Base-by-base conservation (phyloP, 1,140 invertebrate species). In the Drosophila hydei region DNA sequence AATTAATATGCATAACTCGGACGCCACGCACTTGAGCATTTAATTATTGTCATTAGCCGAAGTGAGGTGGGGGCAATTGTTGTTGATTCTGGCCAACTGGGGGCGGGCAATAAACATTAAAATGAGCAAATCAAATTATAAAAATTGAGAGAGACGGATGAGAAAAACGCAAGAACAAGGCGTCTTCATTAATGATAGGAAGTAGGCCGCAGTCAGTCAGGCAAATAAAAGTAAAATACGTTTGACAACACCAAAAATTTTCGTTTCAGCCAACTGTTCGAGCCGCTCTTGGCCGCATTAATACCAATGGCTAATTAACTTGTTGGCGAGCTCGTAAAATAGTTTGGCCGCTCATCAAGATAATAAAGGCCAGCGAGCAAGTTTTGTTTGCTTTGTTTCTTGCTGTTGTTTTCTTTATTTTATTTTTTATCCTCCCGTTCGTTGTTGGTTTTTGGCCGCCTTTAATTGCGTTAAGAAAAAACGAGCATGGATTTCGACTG, bases 291-390 rank as follows among this genome's bases (percentile, higher is more conserved):
- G 55, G 72, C 61, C 63, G 71, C 77, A 65, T 75, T 85, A 87
- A 85, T 85, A 65, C 78, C 78, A 68, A 73, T 62, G 83, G 78
- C 83, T 88, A 88, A 88, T 88, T 88, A 88, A 88, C 84, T 88
- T 88, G 84, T 88, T 88, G 84, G 76, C 81, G 84, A 88, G 83
- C 83, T 88, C 83, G 79, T 88, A 88, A 88, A 88, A 88, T 88
- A 88, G 83, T 88, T 83, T 85, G 83, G 81, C 33, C 81, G 81
- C 81, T 85, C 81, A 85, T 85, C 81, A 85, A 85, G 81, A 85
- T 85, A 85, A 87, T 78, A 88, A 87, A 87, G 67, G 56, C 65
- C 60, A 61, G 47, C 51, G 70, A 42, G 50, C 55, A 71, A 59
- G 56, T 69, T 75, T 65, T 70, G 64, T 60, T 42, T 58, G 33